Base-by-base conservation (phyloP, 2,888 invertebrate species). In the Mesorhabditis spiculigera region DNA sequence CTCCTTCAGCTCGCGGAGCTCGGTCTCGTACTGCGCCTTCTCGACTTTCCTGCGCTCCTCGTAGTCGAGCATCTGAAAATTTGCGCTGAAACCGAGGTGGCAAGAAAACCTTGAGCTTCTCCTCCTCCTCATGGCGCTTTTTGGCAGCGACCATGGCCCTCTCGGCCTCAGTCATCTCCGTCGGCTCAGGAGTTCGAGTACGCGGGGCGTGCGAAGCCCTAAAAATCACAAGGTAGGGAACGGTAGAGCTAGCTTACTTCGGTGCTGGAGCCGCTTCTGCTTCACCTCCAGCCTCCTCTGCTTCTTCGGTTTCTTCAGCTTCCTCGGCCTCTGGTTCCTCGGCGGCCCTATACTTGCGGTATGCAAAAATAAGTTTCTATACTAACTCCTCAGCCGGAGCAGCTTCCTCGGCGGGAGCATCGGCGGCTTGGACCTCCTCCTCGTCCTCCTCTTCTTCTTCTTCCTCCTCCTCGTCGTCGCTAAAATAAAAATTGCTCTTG, bases 11-110 rank as follows among this genome's bases (percentile, higher is more conserved):
- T 92, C 92, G 88, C 93, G 93, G 88, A 95, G 91, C 88, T 96
- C 95, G 86, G 95, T 94, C 88, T 95, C 95, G 88, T 95, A 95
- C 86, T 94, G 91, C 87, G 95, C 94, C 90, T 94, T 94, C 88
- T 95, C 92, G 93, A 95, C 77, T 44, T 77, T 73, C 68, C 84
- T 76, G 61, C 83, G 82, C 74, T 81, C 77, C 72, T 84, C 82
- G 76, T 83, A 84, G 72, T 85, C 86, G 70, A 79, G 76, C 70
- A 82, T 50, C 58, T 50, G 58, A 10, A 50, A 50, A 50, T 10
- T 50, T 50, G 8, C n/a, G n/a, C n/a, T n/a, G n/a, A n/a, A n/a
- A n/a, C n/a, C n/a, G n/a, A n/a, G n/a, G n/a, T n/a, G n/a, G n/a
- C n/a, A n/a, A n/a, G n/a, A 13, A 50, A 13, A 50, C 73, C 74